Conservation (phyloP, 2,888 invertebrate species). For the Ephialtes manifestator region DNA sequence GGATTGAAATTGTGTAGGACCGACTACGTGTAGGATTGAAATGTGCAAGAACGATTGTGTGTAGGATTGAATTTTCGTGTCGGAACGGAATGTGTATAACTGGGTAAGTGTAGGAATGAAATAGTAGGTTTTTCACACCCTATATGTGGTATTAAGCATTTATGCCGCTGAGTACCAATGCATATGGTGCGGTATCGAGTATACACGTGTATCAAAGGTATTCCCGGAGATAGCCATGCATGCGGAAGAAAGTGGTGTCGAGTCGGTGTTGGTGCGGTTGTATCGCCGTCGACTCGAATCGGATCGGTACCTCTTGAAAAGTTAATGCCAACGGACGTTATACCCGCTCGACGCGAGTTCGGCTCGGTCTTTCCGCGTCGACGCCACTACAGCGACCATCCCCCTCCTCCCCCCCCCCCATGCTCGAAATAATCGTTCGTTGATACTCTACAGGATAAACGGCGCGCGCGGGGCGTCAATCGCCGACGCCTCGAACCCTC, state of each 20-base stretch:
- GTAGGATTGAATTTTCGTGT: too few species aligned
- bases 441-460: slow-evolving; percentile 17
- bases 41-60: too few species aligned
- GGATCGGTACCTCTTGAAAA: slow-evolving; percentile 54
- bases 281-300: slow-evolving; percentile 35
- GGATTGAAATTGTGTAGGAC: too few species aligned
- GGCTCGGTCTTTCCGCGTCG: slow-evolving; percentile 7
- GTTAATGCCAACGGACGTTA: slow-evolving; percentile 45
- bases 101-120: too few species aligned
- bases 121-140: neutral
- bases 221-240: neutral
- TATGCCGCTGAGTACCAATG: neutral
- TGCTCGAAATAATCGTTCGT: slow-evolving; percentile 24
- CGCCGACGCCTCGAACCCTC: neutral
- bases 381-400: neutral
- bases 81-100: too few species aligned
- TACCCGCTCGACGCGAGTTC: slow-evolving; percentile 74
- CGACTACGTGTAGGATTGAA: too few species aligned
- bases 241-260: neutral
- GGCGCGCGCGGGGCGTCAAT: slow-evolving; percentile 4
- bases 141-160: neutral
- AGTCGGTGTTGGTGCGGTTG: neutral
- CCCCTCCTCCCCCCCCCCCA: too few species aligned
- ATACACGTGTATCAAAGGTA: neutral
- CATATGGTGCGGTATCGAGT: neutral